Percentiles rank a stretch among this genome's conserved stretches.
phyloP scores from a whole-genome alignment of 2,797 vertebrate species.

The Microcaecilia unicolor region DNA sequence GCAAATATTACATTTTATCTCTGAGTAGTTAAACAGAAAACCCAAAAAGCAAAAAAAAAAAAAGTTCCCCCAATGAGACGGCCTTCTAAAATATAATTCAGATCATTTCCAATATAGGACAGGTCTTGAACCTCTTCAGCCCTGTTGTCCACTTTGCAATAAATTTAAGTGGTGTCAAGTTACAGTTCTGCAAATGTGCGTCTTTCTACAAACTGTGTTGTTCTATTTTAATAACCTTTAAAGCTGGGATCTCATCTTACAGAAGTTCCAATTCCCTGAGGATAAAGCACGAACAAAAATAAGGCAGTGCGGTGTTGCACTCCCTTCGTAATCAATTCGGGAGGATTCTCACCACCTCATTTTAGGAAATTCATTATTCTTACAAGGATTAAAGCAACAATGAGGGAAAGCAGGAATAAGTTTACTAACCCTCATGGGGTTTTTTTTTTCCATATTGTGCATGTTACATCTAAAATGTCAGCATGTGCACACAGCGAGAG shows the following conservation, averaged over 20 bases:
- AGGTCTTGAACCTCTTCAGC: constrained; percentile 12
- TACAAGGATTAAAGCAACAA: constrained; percentile 23
- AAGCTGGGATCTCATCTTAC: constrained; percentile 28
- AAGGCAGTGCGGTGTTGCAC: constrained; percentile 18
- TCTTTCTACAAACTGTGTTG: constrained; percentile 22
- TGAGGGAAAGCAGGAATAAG: constrained; percentile 16
- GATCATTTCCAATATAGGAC: too few relatives aligned
- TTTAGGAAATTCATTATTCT: constrained; percentile 30
- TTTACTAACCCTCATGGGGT: too few relatives aligned
- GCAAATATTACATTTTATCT: too few relatives aligned
- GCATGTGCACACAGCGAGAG: constrained; percentile 11
- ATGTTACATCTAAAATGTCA: too few relatives aligned
- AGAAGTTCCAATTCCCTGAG: constrained; percentile 16
- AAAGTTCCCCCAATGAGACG: too few relatives aligned
- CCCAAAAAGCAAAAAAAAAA: too few relatives aligned
- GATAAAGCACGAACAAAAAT: constrained; percentile 31
- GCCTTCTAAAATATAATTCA: too few relatives aligned
- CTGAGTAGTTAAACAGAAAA: too few relatives aligned
- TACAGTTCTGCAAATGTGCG: constrained; percentile 23
- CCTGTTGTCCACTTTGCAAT: constrained; percentile 14
- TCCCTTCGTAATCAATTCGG: constrained; percentile 34
- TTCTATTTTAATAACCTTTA: constrained; percentile 35
- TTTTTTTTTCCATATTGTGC: constrained; percentile 9
- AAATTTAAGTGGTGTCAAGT: constrained; percentile 25
- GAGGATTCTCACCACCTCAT: constrained; percentile 21